Conservation (phyloP, 2,888 invertebrate species). For the Eulithis prunata region DNA sequence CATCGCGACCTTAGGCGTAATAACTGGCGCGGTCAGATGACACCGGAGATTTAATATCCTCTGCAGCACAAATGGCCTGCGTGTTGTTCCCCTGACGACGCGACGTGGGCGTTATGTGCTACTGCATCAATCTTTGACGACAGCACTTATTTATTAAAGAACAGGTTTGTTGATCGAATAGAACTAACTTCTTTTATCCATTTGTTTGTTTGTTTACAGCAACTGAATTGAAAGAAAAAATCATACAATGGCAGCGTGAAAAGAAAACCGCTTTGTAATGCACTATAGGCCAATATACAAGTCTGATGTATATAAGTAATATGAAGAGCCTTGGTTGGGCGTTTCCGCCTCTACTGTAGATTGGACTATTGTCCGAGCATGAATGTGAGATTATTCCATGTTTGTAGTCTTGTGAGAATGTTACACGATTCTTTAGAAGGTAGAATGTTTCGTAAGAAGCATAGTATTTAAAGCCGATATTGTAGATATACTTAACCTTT, state of each 20-base stretch:
- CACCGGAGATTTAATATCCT: background rate
- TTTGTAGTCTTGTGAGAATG: conserved; percentile 60
- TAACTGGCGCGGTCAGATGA: background rate
- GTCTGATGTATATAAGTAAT: conserved; percentile 81
- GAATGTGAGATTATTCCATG: conserved; percentile 78
- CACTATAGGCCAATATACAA: conserved; percentile 65
- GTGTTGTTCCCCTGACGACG: background rate
- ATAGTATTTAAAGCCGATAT: conserved; percentile 44
- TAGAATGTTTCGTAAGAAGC: conserved; percentile 41
- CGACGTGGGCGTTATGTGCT: too few species aligned
- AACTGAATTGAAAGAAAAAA: conserved; percentile 93
- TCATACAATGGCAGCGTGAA: conserved; percentile 93
- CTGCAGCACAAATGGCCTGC: background rate
- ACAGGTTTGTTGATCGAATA: too few species aligned
- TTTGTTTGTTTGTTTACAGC: conserved; percentile 79
- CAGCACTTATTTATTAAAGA: too few species aligned
- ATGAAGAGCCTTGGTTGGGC: conserved; percentile 70
- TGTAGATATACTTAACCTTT: conserved; percentile 40
- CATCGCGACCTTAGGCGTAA: too few species aligned
- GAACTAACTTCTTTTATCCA: too few species aligned
- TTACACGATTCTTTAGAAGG: conserved; percentile 48
- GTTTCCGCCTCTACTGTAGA: conserved; percentile 57
- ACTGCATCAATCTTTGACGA: too few species aligned
- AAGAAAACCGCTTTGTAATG: conserved; percentile 83
- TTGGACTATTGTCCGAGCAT: conserved; percentile 76